Evolutionary conservation across 2,888 invertebrate genomes (phyloP).

Genomic region (Protophormia terraenovae): DNA sequence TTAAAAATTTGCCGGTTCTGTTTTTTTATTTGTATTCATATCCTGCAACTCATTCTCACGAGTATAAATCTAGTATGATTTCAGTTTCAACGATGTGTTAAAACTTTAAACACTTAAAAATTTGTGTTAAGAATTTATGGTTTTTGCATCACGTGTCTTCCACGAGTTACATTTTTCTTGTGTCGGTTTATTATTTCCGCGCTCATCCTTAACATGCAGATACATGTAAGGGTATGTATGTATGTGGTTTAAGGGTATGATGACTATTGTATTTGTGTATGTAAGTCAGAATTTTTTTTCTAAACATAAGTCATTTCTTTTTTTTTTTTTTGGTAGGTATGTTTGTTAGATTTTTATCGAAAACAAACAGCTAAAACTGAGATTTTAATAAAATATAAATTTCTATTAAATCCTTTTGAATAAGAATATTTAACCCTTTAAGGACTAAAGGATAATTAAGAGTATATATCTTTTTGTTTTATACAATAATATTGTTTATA

Average conservation of each 20-base stretch:
- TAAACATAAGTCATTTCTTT: slow-evolving; percentile 25
- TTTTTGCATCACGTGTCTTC: slow-evolving; percentile 81
- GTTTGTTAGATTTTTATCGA: slow-evolving; percentile 1
- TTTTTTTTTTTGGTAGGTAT: slow-evolving; percentile 27
- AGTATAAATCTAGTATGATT: slow-evolving; percentile 18
- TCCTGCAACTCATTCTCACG: slow-evolving; percentile 62
- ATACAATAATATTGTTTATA: no score
- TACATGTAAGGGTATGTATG: no score
- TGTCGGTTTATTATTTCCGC: slow-evolving; percentile 73
- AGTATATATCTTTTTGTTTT: no score
- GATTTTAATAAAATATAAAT: slow-evolving; percentile 29
- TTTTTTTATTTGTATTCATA: slow-evolving; percentile 12
- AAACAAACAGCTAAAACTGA: slow-evolving; percentile 10
- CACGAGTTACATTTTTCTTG: slow-evolving; percentile 78
- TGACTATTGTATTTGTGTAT: slow-evolving; percentile 71
- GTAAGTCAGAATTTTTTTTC: slow-evolving; percentile 73
- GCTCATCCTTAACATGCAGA: slow-evolving; percentile 48
- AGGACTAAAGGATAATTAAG: not conserved
- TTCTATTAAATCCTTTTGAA: slow-evolving; percentile 42
- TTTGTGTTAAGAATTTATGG: slow-evolving; percentile 79
- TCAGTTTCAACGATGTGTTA: slow-evolving; percentile 66
- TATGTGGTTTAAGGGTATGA: slow-evolving; percentile 65
- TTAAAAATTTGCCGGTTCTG: not conserved
- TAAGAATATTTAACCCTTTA: slow-evolving; percentile 28
- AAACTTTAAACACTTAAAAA: slow-evolving; percentile 78